A percentile compares a stretch with the other conserved stretches of the same genome.
Conservation (phyloP, 2,113 vertebrate genomes). For the Microcebus murinus region DNA sequence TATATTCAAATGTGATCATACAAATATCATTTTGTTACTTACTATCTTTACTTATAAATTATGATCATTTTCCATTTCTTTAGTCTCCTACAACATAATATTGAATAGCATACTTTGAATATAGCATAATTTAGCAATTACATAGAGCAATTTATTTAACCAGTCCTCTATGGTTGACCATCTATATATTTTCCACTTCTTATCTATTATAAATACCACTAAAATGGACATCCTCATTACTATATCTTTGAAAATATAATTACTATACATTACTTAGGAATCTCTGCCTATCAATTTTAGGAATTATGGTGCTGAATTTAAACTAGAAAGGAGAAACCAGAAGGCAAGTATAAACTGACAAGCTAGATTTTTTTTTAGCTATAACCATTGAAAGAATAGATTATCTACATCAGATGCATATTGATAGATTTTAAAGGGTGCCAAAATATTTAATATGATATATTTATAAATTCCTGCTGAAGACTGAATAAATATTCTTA, state of each 20-base stretch:
- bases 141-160: constrained; percentile 5
- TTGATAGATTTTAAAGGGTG: constrained; percentile 7
- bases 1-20: not conserved
- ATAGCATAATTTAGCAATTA: not conserved
- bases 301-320: constrained; percentile 7
- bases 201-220: constrained; percentile 36
- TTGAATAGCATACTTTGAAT: not conserved
- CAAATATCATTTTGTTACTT: not conserved
- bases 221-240: not conserved
- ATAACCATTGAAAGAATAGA: not conserved
- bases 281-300: constrained; percentile 9
- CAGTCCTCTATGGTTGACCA: not conserved
- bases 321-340: not conserved
- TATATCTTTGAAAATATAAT: constrained; percentile 10
- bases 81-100: not conserved
- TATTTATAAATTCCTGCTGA: constrained; percentile 32
- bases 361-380: constrained; percentile 1
- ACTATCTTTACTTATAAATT: not conserved
- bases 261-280: not conserved
- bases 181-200: not conserved
- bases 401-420: not conserved
- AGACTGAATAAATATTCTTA: not conserved
- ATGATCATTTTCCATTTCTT: constrained; percentile 9
- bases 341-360: not conserved
- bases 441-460: not conserved